phyloP scores from a whole-genome alignment of 2,888 invertebrate species.

The Colostygia pectinataria region DNA sequence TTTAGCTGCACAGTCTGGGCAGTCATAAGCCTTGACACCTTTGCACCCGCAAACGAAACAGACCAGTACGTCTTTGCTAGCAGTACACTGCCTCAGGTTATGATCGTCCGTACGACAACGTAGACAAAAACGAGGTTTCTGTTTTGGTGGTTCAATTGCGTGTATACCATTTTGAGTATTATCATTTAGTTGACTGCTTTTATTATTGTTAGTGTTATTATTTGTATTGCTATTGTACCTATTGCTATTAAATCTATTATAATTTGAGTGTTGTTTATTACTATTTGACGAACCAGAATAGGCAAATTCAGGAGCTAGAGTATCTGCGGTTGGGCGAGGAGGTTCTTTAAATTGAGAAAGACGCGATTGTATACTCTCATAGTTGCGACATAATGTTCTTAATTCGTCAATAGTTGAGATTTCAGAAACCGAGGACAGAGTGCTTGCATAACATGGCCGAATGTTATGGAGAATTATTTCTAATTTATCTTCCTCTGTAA shows the following conservation, averaged over 20 bases:
- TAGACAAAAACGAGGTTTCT: not conserved
- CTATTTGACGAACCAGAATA: not conserved
- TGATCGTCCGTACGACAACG: not conserved
- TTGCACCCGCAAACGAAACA: not conserved
- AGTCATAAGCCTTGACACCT: not conserved
- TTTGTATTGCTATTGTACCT: not conserved
- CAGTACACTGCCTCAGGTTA: not conserved
- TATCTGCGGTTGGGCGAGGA: not conserved
- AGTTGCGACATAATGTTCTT: not conserved
- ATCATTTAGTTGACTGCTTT: no score
- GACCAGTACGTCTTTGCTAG: not conserved
- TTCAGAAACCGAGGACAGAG: not conserved
- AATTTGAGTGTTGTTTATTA: not conserved
- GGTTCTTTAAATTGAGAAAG: constrained; percentile 3
- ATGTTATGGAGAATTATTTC: constrained; percentile 3
- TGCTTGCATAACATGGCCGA: constrained; percentile 1
- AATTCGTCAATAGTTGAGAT: not conserved
- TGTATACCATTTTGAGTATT: no score
- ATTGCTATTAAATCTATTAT: not conserved
- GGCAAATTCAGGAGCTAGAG: constrained; percentile 4
- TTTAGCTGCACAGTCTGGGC: not conserved
- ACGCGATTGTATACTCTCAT: constrained; percentile 2
- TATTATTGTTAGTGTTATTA: no score
- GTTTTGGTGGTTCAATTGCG: not conserved
- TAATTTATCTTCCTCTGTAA: constrained; percentile 1